These are phyloP conservation scores for Pipistrellus kuhlii DNA, from an alignment of 2,797 vertebrate species.

Conservation along the genomic window DNA sequence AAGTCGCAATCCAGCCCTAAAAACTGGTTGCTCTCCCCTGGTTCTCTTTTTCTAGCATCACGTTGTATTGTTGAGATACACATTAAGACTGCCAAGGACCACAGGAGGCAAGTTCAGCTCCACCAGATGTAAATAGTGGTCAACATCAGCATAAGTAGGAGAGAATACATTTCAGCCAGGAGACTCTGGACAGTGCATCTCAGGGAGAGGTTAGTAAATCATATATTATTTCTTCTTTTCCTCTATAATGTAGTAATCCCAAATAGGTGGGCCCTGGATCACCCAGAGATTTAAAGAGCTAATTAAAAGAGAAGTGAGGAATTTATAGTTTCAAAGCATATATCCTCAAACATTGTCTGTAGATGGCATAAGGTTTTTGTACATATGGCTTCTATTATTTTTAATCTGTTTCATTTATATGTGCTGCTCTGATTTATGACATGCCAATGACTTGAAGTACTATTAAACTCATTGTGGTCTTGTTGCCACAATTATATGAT, in stretches of 20 bases:
- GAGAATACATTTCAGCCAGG: background rate
- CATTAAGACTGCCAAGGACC: background rate
- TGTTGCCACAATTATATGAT: background rate
- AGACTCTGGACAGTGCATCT: background rate
- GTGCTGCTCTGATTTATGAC: constrained; percentile 36
- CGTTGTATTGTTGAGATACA: background rate
- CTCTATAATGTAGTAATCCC: background rate
- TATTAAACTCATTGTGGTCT: constrained; percentile 7
- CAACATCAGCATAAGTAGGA: background rate
- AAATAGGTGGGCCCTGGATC: background rate
- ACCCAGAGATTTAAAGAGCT: background rate
- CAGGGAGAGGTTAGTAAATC: background rate
- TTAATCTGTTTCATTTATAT: background rate
- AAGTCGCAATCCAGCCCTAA: background rate
- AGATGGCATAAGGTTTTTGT: background rate
- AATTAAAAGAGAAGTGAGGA: background rate
- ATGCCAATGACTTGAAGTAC: background rate
- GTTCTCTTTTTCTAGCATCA: background rate
- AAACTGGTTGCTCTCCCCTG: background rate
- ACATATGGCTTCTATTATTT: background rate
- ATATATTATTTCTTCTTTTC: background rate
- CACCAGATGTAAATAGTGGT: no score
- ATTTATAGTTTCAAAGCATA: constrained; percentile 8
- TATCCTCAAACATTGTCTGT: background rate
- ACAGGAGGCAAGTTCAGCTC: background rate